Percentiles rank a stretch among this genome's conserved stretches.
phyloP scores from a whole-genome alignment of 2,113 vertebrate species.

The Meles meles region DNA sequence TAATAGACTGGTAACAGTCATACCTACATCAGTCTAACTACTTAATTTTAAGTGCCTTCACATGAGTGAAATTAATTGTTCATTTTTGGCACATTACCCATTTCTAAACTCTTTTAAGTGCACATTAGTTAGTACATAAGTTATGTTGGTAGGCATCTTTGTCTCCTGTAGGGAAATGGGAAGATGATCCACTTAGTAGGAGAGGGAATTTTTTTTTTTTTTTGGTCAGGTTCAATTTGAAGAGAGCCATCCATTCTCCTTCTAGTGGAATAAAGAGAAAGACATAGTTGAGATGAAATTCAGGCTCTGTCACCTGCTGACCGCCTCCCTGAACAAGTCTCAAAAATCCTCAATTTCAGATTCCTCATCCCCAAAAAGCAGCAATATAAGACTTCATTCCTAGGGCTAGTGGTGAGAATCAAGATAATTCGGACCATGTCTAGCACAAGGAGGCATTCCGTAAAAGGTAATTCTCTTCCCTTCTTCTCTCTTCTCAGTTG shows the following conservation, averaged over 20 bases:
- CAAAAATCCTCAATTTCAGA: not conserved
- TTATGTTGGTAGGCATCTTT: not conserved
- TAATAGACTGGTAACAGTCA: conserved; percentile 10
- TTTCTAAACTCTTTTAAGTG: conserved; percentile 39
- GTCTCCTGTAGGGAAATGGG: not conserved
- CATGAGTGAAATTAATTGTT: conserved; percentile 57
- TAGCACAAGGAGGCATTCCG: not conserved
- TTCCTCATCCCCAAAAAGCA: not conserved
- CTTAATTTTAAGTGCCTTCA: conserved; percentile 57
- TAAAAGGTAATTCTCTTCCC: not conserved
- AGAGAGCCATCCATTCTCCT: not conserved
- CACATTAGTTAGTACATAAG: conserved; percentile 29
- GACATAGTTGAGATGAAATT: not conserved
- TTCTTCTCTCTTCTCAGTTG: not conserved
- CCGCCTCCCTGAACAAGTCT: not conserved
- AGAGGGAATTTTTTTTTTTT: not conserved
- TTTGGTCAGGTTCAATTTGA: not conserved
- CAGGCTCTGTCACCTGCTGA: not conserved
- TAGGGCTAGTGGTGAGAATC: not conserved
- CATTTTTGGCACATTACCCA: conserved; percentile 41
- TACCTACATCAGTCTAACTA: conserved; percentile 3
- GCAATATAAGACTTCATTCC: not conserved
- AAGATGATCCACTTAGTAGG: not conserved
- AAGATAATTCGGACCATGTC: not conserved
- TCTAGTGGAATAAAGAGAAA: not conserved